These are phyloP conservation scores for Pseudomyrmex cubaensis DNA, from an alignment of 1,140 invertebrate genomes.

Conservation along the genomic window DNA sequence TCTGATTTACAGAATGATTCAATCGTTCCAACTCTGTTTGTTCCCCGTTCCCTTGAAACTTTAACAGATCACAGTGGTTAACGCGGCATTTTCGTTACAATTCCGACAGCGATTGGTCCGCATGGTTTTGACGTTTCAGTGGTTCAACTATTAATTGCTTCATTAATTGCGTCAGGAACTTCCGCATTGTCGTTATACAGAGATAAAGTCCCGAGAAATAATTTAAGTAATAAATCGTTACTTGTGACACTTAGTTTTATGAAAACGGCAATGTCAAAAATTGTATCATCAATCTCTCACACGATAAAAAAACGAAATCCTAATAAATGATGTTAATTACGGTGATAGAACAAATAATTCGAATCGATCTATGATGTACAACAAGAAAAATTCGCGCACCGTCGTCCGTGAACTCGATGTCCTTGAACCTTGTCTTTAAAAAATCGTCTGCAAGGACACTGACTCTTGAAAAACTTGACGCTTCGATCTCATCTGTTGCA, in stretches of 20 bases:
- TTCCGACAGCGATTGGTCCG: slow-evolving; percentile 60
- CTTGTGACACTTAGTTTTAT: not conserved
- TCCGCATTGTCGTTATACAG: not conserved
- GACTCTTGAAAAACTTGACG: slow-evolving; percentile 64
- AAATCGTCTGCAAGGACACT: slow-evolving; percentile 63
- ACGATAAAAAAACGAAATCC: not conserved
- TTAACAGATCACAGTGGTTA: slow-evolving; percentile 35
- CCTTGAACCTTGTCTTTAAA: slow-evolving; percentile 35
- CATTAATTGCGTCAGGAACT: slow-evolving; percentile 41
- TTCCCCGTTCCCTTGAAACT: slow-evolving; percentile 44
- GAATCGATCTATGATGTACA: not conserved
- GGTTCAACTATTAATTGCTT: slow-evolving; percentile 46
- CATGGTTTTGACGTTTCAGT: slow-evolving; percentile 49
- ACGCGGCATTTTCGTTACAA: slow-evolving; percentile 53
- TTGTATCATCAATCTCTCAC: not conserved
- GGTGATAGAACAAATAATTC: too few relatives aligned
- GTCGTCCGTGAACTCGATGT: slow-evolving; percentile 58
- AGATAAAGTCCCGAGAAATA: not conserved
- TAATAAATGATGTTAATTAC: too few relatives aligned
- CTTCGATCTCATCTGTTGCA: slow-evolving; percentile 52
- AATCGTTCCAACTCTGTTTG: slow-evolving; percentile 23
- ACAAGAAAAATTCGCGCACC: slow-evolving; percentile 15
- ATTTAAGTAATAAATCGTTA: not conserved
- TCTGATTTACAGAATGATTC: slow-evolving; percentile 60
- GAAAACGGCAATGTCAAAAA: too few relatives aligned